Percentiles rank a stretch among this genome's conserved stretches.
These are phyloP conservation scores for Aurelia coerulea DNA, from an alignment of 30 jellyfish, hydroid and myxozoan species.

Conservation along the genomic window DNA sequence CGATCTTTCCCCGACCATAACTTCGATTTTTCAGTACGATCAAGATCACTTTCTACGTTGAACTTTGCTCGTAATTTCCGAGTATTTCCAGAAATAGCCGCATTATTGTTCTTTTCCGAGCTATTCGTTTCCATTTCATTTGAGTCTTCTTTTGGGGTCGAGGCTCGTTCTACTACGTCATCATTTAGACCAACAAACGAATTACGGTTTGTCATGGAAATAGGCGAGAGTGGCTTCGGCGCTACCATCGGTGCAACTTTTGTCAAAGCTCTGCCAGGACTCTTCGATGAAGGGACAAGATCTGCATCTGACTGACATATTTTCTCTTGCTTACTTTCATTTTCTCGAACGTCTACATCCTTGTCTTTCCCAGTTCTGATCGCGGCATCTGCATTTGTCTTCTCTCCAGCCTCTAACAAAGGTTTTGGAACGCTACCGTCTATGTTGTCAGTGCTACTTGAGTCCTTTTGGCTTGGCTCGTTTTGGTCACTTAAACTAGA, in stretches of 20 bases:
- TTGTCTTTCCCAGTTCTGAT: too few species aligned
- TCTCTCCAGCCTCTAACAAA: too few species aligned
- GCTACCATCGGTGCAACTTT: constrained; percentile 54
- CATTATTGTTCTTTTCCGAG: too few species aligned
- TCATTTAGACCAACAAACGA: neutral
- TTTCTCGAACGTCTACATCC: neutral
- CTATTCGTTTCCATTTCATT: too few species aligned
- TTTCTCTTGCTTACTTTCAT: neutral
- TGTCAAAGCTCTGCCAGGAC: neutral
- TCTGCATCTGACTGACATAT: neutral
- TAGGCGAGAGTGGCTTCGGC: constrained; percentile 55
- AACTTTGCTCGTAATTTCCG: constrained; percentile 17
- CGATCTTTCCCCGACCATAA: neutral
- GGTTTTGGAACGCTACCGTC: too few species aligned
- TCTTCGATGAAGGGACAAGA: too few species aligned
- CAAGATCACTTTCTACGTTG: constrained; percentile 1
- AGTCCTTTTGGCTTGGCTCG: neutral
- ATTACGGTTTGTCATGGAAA: neutral
- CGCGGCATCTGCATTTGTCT: too few species aligned
- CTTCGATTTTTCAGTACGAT: neutral
- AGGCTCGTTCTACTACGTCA: neutral
- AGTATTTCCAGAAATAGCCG: constrained; percentile 26
- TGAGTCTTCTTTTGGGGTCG: neutral
- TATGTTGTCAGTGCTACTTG: too few species aligned
- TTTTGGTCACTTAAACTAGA: neutral